Conservation (phyloP, 2,888 invertebrate genomes). For the Callosobruchus maculatus region DNA sequence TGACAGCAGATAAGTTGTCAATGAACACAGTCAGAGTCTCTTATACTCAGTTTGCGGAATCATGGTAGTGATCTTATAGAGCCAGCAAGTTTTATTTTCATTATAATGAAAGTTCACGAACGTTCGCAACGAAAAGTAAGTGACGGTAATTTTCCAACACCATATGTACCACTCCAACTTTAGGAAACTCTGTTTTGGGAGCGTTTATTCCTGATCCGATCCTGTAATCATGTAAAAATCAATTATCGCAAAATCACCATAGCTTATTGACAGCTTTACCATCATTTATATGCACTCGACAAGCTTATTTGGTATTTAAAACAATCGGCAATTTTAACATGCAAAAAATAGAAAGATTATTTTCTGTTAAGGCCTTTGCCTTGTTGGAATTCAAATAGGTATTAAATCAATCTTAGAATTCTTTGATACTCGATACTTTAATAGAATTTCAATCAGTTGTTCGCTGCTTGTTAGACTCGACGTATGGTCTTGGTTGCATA, state of each 20-base stretch:
- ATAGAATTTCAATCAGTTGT: constrained; percentile 20
- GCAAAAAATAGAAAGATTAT: constrained; percentile 29
- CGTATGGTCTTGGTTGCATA: not conserved
- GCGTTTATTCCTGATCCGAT: too few relatives aligned
- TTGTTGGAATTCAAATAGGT: constrained; percentile 26
- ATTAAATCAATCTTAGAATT: constrained; percentile 28
- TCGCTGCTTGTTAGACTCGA: not conserved
- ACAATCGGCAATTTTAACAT: constrained; percentile 29
- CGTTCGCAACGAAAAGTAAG: too few relatives aligned
- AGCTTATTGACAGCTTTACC: not conserved
- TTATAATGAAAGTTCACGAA: too few relatives aligned
- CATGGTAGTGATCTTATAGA: too few relatives aligned
- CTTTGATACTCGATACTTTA: constrained; percentile 16
- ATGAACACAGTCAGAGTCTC: too few relatives aligned
- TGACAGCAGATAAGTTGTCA: too few relatives aligned
- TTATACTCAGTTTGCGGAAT: too few relatives aligned
- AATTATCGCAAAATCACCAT: not conserved
- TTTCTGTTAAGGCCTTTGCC: constrained; percentile 29
- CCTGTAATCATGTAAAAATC: not conserved
- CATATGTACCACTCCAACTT: too few relatives aligned
- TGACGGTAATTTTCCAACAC: too few relatives aligned
- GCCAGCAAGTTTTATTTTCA: too few relatives aligned
- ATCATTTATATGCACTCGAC: constrained; percentile 27
- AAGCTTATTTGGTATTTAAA: constrained; percentile 31
- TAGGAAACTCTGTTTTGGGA: too few relatives aligned